Percentiles rank a stretch among this genome's conserved stretches.
These are phyloP conservation scores for Notarius lentiginosus DNA, from an alignment of 2,113 vertebrate genomes.

Conservation along the genomic window DNA sequence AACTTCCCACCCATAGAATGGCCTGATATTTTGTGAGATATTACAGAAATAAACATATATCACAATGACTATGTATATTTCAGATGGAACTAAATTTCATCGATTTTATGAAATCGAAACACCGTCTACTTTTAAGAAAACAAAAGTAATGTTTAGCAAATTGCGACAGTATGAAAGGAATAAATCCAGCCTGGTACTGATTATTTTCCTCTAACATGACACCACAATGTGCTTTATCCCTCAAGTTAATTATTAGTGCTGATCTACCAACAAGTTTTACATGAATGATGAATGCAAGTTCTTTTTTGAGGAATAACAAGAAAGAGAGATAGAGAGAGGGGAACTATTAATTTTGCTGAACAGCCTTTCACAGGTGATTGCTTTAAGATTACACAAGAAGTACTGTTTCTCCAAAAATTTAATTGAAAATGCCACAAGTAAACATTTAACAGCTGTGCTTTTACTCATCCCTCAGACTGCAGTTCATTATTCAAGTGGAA, in stretches of 20 bases:
- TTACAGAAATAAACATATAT: too few relatives aligned
- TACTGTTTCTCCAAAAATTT: constrained; percentile 1
- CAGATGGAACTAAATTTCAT: too few relatives aligned
- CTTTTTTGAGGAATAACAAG: background rate
- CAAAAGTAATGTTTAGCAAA: background rate
- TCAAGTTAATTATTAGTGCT: background rate
- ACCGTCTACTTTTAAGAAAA: background rate
- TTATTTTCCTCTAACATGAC: background rate
- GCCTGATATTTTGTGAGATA: too few relatives aligned
- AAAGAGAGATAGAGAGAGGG: too few relatives aligned
- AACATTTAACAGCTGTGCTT: constrained; percentile 11
- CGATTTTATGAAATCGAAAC: too few relatives aligned
- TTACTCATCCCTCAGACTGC: background rate
- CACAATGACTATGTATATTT: too few relatives aligned
- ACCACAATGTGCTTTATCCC: background rate
- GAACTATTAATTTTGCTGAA: background rate
- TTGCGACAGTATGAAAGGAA: background rate
- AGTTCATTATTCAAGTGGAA: constrained; percentile 6
- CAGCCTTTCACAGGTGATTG: background rate
- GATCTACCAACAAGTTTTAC: background rate
- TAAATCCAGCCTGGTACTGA: background rate
- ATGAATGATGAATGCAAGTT: background rate
- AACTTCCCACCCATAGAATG: too few relatives aligned
- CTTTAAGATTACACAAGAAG: background rate
- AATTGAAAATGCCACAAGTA: constrained; percentile 6